Evolutionary conservation across 2,113 vertebrate genomes (phyloP), one percentile per base, ranked within the genome.

Genomic region (Leptosomus discolor): DNA sequence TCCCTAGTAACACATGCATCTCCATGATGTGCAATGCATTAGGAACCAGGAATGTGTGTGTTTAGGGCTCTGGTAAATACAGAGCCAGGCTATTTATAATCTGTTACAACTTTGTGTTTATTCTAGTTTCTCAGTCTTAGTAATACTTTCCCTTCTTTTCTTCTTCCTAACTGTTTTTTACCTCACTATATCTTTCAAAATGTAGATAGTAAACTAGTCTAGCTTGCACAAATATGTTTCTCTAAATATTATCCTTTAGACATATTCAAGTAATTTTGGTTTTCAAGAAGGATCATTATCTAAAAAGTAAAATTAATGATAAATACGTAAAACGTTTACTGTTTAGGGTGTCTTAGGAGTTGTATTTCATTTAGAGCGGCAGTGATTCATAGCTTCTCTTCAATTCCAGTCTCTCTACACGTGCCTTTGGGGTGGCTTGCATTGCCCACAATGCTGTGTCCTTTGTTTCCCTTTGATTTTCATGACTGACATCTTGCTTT

Each of bases 391-490:
- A 64, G 14, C 53, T 88, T 54, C 51, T 90, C 21, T 90, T 92
- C 57, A 60, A n/a, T 73, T 93, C 50, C 11, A 6, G 32, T 53
- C 10, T 54, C 11, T 68, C 24, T 70, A 15, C 45, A 8, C 0
- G 0, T 85, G 61, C 79, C 82, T 94, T 67, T 79, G 63, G 46
- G n/a, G 45, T 87, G 50, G 13, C 29, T 86, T 84, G 43, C 53
- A 6, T 69, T 90, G 68, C 70, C 82, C 39, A 45, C 74, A 79
- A 27, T 0, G 2, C 76, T 75, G 18, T 75, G 56, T 84, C 77
- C 48, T 89, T 93, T 95, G 36, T 86, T 75, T 93, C 30, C 12
- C 37, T 29, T 86, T 86, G 58, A 87, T 90, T 90, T 93, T 86
- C 27, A 36, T 64, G 80, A 67, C 36, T 64, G 77, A 46, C 60